Evolutionary conservation across 2,888 invertebrate genomes (phyloP).

Genomic region (Galerucella calmariensis): DNA sequence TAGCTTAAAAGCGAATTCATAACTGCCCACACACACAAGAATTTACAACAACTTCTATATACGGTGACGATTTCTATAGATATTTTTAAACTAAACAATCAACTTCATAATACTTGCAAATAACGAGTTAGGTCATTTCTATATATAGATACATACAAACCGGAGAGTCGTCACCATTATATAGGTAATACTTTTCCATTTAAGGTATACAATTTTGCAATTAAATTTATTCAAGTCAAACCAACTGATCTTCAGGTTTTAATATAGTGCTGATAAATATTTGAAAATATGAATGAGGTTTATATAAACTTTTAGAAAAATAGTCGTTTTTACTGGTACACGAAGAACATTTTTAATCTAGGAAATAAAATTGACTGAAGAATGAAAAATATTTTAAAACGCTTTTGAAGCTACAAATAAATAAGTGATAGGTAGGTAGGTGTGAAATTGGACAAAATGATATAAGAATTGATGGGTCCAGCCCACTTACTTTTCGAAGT

Average conservation of each 20-base stretch:
- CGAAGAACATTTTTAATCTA: too few species aligned
- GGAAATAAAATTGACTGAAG: too few species aligned
- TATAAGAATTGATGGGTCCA: too few species aligned
- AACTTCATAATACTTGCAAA: slow-evolving; percentile 44
- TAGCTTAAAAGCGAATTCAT: not conserved
- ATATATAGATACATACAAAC: slow-evolving; percentile 54
- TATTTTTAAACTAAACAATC: not conserved
- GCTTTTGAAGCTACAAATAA: too few species aligned
- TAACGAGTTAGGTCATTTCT: slow-evolving; percentile 55
- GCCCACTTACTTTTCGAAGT: too few species aligned
- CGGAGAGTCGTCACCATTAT: slow-evolving; percentile 22
- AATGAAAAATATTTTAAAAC: too few species aligned
- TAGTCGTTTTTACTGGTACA: too few species aligned
- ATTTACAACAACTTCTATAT: not conserved
- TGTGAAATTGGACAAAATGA: too few species aligned
- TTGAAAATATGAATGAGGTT: too few species aligned
- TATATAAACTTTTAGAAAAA: too few species aligned
- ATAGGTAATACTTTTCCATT: slow-evolving; percentile 43
- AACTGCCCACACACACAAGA: not conserved
- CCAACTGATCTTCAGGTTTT: not conserved
- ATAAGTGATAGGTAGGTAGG: too few species aligned
- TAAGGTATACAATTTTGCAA: slow-evolving; percentile 41
- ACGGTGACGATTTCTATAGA: not conserved
- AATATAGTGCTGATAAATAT: not conserved
- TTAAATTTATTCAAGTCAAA: not conserved